A percentile compares a stretch with the other conserved stretches of the same genome.
These are phyloP conservation scores for Molossus alvarezi DNA, from an alignment of 2,797 vertebrate genomes.

Conservation along the genomic window DNA sequence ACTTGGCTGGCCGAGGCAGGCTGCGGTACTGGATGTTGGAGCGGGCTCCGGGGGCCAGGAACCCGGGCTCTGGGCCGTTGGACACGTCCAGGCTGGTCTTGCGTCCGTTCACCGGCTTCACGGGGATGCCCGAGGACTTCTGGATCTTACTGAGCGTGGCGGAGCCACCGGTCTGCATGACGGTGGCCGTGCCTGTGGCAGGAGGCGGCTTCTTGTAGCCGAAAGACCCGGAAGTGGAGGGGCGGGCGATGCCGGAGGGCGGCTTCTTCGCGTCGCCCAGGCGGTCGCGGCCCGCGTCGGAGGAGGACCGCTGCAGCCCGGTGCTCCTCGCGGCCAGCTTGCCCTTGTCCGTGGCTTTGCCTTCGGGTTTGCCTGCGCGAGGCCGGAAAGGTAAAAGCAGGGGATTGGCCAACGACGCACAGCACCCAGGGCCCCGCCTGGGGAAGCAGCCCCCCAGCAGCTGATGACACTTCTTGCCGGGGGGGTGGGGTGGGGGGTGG, in stretches of 20 bases:
- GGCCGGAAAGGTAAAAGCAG: neutral
- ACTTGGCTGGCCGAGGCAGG: constrained; percentile 97
- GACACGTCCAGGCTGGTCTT: constrained; percentile 97
- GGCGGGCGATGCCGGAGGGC: constrained; percentile 95
- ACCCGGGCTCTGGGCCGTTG: constrained; percentile 92
- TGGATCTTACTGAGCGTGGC: constrained; percentile 93
- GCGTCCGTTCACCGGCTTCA: constrained; percentile 94
- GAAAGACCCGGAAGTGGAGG: constrained; percentile 94
- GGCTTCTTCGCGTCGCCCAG: constrained; percentile 95
- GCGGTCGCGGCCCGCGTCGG: constrained; percentile 95
- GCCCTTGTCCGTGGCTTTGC: constrained; percentile 94
- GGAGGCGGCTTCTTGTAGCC: constrained; percentile 96
- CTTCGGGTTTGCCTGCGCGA: constrained; percentile 92
- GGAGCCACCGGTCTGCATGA: constrained; percentile 95
- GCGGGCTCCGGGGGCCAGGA: constrained; percentile 95
- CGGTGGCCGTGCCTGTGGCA: constrained; percentile 93
- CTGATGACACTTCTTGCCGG: neutral
- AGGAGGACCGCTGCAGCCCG: constrained; percentile 96
- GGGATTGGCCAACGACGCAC: neutral
- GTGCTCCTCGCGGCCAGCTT: constrained; percentile 94
- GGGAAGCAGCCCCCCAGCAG: neutral
- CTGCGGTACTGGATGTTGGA: constrained; percentile 98
- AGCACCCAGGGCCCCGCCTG: neutral
- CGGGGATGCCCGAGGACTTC: constrained; percentile 96
- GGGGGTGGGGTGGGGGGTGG: neutral